phyloP scores from a whole-genome alignment of 1,140 invertebrate species.

The Delia radicum region DNA sequence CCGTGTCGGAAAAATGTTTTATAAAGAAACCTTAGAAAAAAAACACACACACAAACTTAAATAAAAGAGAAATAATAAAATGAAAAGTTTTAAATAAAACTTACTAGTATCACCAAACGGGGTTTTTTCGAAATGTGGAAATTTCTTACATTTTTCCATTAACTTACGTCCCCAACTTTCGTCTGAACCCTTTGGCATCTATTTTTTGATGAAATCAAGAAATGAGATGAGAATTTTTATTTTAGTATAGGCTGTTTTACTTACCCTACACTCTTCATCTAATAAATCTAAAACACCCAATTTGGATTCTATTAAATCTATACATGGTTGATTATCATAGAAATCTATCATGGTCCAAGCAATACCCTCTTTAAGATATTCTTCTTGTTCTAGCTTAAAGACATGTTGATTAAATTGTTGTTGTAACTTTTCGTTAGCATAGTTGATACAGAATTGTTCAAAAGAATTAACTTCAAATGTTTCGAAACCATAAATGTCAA shows the following conservation, averaged over 20 bases:
- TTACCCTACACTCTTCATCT: constrained; percentile 93
- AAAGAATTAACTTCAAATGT: constrained; percentile 98
- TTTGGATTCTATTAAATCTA: constrained; percentile 96
- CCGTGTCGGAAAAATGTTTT: constrained; percentile 91
- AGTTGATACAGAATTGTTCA: constrained; percentile 99
- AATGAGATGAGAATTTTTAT: background rate
- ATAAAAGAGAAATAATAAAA: background rate
- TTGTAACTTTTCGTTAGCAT: constrained; percentile 98
- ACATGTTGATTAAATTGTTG: constrained; percentile 99
- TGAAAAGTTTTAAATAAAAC: background rate
- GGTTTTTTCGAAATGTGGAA: constrained; percentile 88
- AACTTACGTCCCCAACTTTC: constrained; percentile 91
- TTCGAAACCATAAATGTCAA: constrained; percentile 99
- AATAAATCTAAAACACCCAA: constrained; percentile 92
- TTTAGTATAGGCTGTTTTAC: constrained; percentile 30
- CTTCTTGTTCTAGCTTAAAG: constrained; percentile 97
- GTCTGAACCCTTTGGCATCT: constrained; percentile 93
- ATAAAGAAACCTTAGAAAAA: constrained; percentile 75
- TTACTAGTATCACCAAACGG: constrained; percentile 73
- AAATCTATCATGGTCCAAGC: constrained; percentile 99
- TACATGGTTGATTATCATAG: constrained; percentile 98
- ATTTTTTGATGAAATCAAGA: constrained; percentile 31
- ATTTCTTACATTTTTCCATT: constrained; percentile 80
- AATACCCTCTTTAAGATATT: constrained; percentile 95
- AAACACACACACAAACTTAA: background rate